Percentiles rank a stretch among this genome's conserved stretches.
These are phyloP conservation scores for Philereme vetulata DNA, from an alignment of 2,888 invertebrate genomes.

Conservation along the genomic window DNA sequence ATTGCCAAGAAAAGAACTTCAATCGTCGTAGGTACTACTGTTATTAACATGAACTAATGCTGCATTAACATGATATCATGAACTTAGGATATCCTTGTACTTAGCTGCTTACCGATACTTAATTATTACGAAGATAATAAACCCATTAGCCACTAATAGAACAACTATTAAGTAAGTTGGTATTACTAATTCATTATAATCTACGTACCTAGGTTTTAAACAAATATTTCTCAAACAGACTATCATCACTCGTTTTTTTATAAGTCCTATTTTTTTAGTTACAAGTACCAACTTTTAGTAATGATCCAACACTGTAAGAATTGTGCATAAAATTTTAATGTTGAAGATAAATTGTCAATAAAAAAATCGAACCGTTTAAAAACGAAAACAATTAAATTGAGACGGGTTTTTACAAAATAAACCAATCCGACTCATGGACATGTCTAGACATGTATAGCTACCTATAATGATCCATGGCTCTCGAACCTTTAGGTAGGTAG, in stretches of 20 bases:
- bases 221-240: too few species aligned
- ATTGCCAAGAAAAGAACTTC: too few species aligned
- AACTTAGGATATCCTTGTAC: constrained; percentile 30
- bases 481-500: constrained; percentile 16
- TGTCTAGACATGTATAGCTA: constrained; percentile 29
- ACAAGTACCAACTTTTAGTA: too few species aligned
- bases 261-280: too few species aligned
- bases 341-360: too few species aligned
- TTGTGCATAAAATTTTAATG: too few species aligned
- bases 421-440: constrained; percentile 19
- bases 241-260: too few species aligned
- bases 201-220: too few species aligned
- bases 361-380: background rate
- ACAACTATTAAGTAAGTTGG: background rate
- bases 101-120: constrained; percentile 10
- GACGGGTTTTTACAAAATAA: constrained; percentile 21
- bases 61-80: constrained; percentile 59
- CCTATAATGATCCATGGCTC: constrained; percentile 4
- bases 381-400: constrained; percentile 22
- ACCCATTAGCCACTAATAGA: constrained; percentile 11
- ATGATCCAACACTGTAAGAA: too few species aligned
- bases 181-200: too few species aligned
- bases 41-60: constrained; percentile 50
- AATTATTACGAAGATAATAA: constrained; percentile 19
- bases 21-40: too few species aligned